phyloP scores from a whole-genome alignment of 2,113 vertebrate genomes.

The Acrocephalus kingi region DNA sequence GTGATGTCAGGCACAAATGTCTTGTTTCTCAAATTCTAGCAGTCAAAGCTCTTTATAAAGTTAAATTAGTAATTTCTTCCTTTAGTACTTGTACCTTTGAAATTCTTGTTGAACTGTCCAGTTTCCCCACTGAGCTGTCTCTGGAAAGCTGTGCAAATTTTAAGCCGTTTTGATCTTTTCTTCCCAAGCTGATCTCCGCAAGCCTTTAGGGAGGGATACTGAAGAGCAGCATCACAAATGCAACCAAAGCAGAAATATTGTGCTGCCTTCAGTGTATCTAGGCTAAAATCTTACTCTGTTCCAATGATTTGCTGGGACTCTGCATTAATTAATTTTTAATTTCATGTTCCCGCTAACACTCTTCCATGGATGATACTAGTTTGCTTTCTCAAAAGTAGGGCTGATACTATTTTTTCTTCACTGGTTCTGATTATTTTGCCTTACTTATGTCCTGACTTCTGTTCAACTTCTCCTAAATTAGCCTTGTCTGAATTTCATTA shows the following conservation, averaged over 20 bases:
- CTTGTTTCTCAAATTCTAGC: not conserved
- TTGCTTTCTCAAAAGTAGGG: not conserved
- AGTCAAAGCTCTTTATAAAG: not conserved
- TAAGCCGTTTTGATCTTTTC: not conserved
- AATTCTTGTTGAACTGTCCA: not conserved
- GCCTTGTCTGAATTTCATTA: constrained; percentile 42
- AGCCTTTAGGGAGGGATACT: not conserved
- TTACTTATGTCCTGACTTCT: constrained; percentile 1
- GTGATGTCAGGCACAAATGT: not conserved
- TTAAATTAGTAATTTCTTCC: not conserved
- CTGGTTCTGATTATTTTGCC: not conserved
- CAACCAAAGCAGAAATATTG: fast-evolving
- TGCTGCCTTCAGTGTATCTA: not conserved
- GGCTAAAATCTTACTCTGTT: not conserved
- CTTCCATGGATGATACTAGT: not conserved
- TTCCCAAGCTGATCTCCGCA: not conserved
- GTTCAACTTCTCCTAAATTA: constrained; percentile 40
- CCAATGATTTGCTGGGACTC: not conserved
- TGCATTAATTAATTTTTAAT: not conserved
- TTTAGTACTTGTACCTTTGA: not conserved
- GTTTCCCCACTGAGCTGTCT: not conserved
- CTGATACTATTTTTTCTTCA: not conserved
- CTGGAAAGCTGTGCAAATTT: not conserved
- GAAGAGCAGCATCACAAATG: not conserved
- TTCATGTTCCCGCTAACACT: not conserved